phyloP scores from a whole-genome alignment of 2,888 invertebrate genomes.

The Lutraria lutraria region DNA sequence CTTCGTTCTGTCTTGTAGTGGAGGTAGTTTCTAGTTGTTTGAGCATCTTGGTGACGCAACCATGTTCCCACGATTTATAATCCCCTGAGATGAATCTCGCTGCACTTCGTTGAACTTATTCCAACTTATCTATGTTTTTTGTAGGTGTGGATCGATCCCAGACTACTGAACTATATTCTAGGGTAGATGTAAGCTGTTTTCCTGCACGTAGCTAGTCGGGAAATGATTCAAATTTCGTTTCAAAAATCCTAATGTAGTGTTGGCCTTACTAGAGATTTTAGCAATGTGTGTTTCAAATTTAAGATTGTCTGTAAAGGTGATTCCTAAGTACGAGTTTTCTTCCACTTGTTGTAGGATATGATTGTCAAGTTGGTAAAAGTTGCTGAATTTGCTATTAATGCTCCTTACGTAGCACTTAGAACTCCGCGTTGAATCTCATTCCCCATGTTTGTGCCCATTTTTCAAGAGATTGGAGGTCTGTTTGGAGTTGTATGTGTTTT shows the following conservation, averaged over 20 bases:
- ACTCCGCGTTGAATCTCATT: too few relatives aligned
- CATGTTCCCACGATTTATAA: too few relatives aligned
- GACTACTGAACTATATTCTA: too few relatives aligned
- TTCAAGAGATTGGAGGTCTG: not conserved
- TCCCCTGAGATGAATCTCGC: not conserved
- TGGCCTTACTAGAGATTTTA: not conserved
- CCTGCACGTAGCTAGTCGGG: not conserved
- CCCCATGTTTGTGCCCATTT: not conserved
- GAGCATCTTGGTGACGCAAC: too few relatives aligned
- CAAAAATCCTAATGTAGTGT: not conserved
- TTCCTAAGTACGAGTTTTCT: not conserved
- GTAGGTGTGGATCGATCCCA: too few relatives aligned
- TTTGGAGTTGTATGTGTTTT: not conserved
- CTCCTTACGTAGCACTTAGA: not conserved
- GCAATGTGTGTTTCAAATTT: conserved; percentile 20
- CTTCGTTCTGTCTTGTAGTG: too few relatives aligned
- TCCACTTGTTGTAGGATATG: not conserved
- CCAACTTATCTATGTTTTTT: too few relatives aligned
- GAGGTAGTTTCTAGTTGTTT: too few relatives aligned
- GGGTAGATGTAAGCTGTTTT: too few relatives aligned
- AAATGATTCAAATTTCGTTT: not conserved
- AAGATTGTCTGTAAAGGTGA: not conserved
- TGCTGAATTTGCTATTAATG: not conserved
- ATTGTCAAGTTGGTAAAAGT: not conserved
- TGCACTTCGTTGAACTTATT: too few relatives aligned